These are phyloP conservation scores for Diarsia mendica DNA, from an alignment of 2,888 invertebrate genomes.

Conservation along the genomic window DNA sequence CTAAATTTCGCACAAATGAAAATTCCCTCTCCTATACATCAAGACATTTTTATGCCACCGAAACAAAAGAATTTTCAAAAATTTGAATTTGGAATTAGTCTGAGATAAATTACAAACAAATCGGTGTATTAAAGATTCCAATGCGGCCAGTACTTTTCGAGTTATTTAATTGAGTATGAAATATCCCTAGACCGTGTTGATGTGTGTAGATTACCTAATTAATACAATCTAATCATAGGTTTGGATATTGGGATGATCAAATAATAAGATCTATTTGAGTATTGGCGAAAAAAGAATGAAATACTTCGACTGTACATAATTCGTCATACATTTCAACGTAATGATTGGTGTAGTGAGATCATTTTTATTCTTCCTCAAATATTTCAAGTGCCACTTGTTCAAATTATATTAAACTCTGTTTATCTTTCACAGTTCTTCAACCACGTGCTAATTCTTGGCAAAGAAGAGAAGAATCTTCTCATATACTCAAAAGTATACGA, in stretches of 20 bases:
- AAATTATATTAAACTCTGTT: not conserved
- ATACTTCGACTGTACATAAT: no score
- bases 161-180: no score
- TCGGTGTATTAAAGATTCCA: no score
- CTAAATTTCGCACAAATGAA: no score
- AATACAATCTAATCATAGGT: not conserved
- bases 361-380: not conserved
- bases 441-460: constrained; percentile 97
- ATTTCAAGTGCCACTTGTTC: not conserved
- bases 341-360: not conserved
- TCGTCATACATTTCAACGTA: not conserved
- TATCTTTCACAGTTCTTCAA: constrained; percentile 95
- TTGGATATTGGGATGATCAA: not conserved
- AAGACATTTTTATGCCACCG: no score
- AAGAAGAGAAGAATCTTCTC: constrained; percentile 94
- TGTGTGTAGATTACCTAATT: not conserved
- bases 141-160: no score
- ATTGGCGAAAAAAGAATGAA: no score
- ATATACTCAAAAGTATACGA: constrained; percentile 97
- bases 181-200: no score
- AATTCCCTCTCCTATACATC: no score
- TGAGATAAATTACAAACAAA: no score
- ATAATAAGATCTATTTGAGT: not conserved
- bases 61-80: no score
- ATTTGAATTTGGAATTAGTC: no score